phyloP scores from a whole-genome alignment of 2,113 vertebrate species.

The Hucho hucho region DNA sequence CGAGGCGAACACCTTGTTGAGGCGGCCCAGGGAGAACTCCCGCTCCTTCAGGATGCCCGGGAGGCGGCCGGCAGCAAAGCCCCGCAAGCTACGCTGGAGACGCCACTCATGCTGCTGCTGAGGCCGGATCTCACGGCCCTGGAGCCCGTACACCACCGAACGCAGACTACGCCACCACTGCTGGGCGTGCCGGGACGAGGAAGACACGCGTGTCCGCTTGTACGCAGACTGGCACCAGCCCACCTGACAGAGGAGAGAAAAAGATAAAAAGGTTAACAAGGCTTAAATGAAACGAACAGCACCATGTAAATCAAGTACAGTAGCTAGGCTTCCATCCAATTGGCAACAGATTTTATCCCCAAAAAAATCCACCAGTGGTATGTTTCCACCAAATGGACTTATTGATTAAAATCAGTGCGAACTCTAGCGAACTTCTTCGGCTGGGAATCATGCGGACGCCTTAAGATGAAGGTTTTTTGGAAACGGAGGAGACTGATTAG shows the following conservation, averaged over 20 bases:
- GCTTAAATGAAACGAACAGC: neutral
- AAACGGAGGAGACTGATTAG: no score
- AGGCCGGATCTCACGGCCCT: conserved; percentile 87
- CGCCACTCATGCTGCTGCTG: conserved; percentile 85
- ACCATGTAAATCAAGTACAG: no score
- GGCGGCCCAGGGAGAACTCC: conserved; percentile 90
- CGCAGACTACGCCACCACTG: conserved; percentile 75
- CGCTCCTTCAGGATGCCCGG: conserved; percentile 89
- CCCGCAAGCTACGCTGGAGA: conserved; percentile 82
- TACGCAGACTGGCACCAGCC: conserved; percentile 70
- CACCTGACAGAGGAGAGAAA: conserved; percentile 41
- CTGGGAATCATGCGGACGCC: no score
- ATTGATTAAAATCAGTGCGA: no score
- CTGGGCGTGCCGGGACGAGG: conserved; percentile 74
- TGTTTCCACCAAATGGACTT: no score
- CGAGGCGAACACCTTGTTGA: conserved; percentile 98
- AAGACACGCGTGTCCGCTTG: conserved; percentile 77
- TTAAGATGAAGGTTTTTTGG: no score
- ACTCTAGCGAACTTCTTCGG: no score
- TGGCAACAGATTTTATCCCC: no score
- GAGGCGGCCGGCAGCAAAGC: conserved; percentile 88
- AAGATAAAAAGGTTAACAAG: neutral
- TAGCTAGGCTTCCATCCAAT: no score
- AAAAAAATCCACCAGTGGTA: no score
- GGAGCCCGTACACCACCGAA: conserved; percentile 90